Percentiles rank a stretch among this genome's conserved stretches.
Evolutionary conservation across 1,140 invertebrate genomes (phyloP).

Genomic region (Physella acuta): DNA sequence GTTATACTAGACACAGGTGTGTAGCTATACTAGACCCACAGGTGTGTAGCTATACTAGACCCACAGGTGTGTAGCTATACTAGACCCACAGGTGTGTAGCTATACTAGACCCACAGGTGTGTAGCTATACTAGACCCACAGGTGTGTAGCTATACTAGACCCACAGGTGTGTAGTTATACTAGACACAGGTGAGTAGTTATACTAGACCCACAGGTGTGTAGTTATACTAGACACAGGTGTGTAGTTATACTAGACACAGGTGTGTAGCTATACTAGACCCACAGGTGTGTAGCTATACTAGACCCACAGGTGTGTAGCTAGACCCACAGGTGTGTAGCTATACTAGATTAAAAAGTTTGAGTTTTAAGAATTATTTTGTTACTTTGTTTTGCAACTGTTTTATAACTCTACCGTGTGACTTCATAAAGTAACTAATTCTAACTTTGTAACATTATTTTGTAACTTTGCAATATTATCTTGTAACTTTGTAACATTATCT

Average conservation of each 20-base stretch:
- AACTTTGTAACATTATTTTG: not conserved
- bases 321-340: too few relatives aligned
- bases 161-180: not conserved
- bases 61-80: not conserved
- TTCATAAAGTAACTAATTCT: too few relatives aligned
- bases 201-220: not conserved
- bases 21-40: not conserved
- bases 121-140: conserved; percentile 36
- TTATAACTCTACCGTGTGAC: too few relatives aligned
- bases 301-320: not conserved
- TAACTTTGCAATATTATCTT: not conserved
- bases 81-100: not conserved
- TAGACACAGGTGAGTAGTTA: not conserved
- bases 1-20: not conserved
- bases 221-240: not conserved
- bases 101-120: not conserved
- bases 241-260: not conserved
- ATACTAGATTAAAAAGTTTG: too few relatives aligned
- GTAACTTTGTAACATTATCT: not conserved
- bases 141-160: too few relatives aligned
- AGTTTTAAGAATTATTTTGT: too few relatives aligned
- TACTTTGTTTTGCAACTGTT: too few relatives aligned
- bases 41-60: not conserved
- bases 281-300: not conserved
- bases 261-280: not conserved